Evolutionary conservation across 1,140 invertebrate species (phyloP).

Genomic region (Steinernema khuongi): DNA sequence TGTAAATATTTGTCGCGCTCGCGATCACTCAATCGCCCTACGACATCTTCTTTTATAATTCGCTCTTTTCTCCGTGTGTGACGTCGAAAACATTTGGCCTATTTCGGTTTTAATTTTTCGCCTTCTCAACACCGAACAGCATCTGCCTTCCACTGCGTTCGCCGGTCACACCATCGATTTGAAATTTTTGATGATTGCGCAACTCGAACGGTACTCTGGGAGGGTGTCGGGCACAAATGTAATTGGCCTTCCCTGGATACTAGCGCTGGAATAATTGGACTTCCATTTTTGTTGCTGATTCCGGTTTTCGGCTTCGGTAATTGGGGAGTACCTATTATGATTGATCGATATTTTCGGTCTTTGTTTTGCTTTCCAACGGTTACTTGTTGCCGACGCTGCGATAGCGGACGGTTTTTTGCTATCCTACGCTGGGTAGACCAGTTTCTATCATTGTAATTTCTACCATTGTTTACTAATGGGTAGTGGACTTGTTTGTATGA

Average conservation of each 20-base stretch:
- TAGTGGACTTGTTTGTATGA: too few species aligned
- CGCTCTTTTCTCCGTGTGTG: neutral
- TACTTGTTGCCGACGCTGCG: too few species aligned
- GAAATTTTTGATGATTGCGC: neutral
- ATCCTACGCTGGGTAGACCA: too few species aligned
- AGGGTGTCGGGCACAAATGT: too few species aligned
- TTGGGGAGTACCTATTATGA: constrained; percentile 1
- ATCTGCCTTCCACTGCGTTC: neutral
- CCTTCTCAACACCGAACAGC: neutral
- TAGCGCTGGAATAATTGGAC: neutral
- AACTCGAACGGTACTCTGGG: too few species aligned
- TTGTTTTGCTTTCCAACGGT: constrained; percentile 10
- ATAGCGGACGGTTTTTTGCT: too few species aligned
- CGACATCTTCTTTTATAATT: too few species aligned
- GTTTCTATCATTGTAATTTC: too few species aligned
- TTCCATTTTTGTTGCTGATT: neutral
- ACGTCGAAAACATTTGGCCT: constrained; percentile 15
- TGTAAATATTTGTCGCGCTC: too few species aligned
- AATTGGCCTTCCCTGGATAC: neutral
- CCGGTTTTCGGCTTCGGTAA: neutral
- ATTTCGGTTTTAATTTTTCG: constrained; percentile 1
- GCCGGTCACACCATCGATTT: neutral
- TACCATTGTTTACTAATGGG: too few species aligned
- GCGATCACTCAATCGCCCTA: too few species aligned
- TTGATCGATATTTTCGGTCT: neutral